Base-by-base conservation (phyloP, 2,113 vertebrate genomes). In the Myanophis thanlyinensis region DNA sequence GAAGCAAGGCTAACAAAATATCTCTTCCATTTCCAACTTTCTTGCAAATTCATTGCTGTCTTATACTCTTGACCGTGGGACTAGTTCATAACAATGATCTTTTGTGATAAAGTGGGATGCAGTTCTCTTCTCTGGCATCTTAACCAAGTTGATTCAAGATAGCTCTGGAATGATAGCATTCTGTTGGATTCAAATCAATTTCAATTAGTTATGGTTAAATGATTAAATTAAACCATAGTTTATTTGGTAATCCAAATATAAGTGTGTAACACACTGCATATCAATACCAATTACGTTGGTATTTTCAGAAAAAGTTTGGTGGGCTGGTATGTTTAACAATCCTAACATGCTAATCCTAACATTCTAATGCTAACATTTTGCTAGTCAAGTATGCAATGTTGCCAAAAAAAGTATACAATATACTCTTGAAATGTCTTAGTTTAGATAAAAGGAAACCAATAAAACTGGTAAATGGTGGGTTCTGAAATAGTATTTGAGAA, bases 261-360 rank as follows among this genome's bases (percentile, higher is more conserved):
- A 59, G 40, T 18, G 4, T 89, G 5, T 44, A 84, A 1, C 94
- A 94, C 86, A 15, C 94, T 92, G 8, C 11, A 52, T 87, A 49
- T 92, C 94, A 10, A n/a, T 94, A 90, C 6, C 10, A 67, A 89
- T 44, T 44, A 91, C 92, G 56, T 52, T 93, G 92, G 93, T 94
- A 87, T 35, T 87, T 54, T 95, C 85, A 90, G 1, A 93, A 23
- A 92, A 85, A 93, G 90, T 93, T 85, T 12, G 52, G 47, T 89
- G 86, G 88, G 18, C n/a, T 3, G 93, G 35, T 85, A 13, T 86
- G 30, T 90, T 92, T 56, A 40, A 53, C 84, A 89, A 84, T 56
- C n/a, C n/a, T n/a, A n/a, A n/a, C n/a, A n/a, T n/a, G n/a, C n/a
- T n/a, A n/a, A n/a, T n/a, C n/a, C n/a, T n/a, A n/a, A 20, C 44